Evolutionary conservation across 2,888 invertebrate genomes (phyloP), one percentile per base, ranked within the genome.

Genomic region (Oscheius onirici): DNA sequence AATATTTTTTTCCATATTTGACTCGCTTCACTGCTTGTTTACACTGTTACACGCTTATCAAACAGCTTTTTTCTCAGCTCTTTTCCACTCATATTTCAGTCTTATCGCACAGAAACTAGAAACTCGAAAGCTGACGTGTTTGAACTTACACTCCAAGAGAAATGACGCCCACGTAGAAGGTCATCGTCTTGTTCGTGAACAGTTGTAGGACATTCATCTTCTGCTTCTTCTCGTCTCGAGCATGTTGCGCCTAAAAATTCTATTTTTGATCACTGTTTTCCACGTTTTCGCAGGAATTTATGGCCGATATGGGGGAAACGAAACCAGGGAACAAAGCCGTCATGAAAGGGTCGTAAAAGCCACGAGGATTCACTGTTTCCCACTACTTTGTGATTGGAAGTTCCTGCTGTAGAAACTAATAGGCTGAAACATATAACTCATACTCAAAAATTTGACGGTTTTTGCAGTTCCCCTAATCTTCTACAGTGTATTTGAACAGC

Each of bases 181-280:
- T 71, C 76, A 84, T 79, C 17, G 76, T 74, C 34, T 69, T 60
- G 26, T 78, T 83, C 69, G 81, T 79, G 76, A 86, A 85, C 3
- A 86, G 74, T 61, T 86, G 83, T 20, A 68, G 26, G 26, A 79
- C 67, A 54, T 77, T 69, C 58, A 78, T 79, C 34, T 73, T 77
- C 71, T 74, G 76, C 40, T 76, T 26, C 46, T 80, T 78, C 40
- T 69, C 26, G 1, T 60, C 72, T 3, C 67, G 57, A 13, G 76
- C 75, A 44, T 60, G 70, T 73, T 80, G 79, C 51, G 77, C 68
- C 78, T 78, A 66, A 76, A 74, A 10, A 43, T 15, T 11, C 10
- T 43, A 43, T 43, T 15, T 43, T 43, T 43, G 10, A 43, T 8
- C 43, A 11, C 10, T 43, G 15, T 11, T n/a, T 11, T 43, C 43